phyloP scores from a whole-genome alignment of 2,797 vertebrate genomes.

The Gambelia wislizenii region DNA sequence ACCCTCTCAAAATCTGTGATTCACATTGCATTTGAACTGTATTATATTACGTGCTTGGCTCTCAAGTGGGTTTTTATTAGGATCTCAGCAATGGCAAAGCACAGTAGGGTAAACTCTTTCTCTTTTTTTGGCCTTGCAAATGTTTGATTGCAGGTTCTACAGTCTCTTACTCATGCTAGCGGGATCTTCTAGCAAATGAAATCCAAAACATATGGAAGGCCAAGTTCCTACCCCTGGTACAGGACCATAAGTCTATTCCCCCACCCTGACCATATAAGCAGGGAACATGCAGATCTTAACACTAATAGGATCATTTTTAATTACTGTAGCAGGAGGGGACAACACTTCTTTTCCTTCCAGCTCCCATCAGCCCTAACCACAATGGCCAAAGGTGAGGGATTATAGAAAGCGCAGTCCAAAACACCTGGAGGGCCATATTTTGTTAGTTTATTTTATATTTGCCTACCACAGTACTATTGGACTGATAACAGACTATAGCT shows the following conservation, averaged over 20 bases:
- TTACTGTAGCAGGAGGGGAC: background rate
- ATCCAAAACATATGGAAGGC: background rate
- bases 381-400: too few relatives aligned
- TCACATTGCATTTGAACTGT: background rate
- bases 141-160: background rate
- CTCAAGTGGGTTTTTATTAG: background rate
- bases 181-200: background rate
- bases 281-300: too few relatives aligned
- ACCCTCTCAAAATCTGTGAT: background rate
- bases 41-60: background rate
- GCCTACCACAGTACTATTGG: too few relatives aligned
- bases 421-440: too few relatives aligned
- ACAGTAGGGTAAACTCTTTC: too few relatives aligned
- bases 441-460: too few relatives aligned
- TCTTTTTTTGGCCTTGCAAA: too few relatives aligned
- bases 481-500: too few relatives aligned
- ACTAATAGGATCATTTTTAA: background rate
- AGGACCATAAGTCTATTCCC: background rate
- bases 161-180: background rate
- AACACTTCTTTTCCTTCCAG: background rate
- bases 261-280: background rate
- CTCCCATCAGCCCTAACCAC: too few relatives aligned
- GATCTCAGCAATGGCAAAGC: too few relatives aligned
- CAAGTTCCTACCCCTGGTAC: too few relatives aligned
- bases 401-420: too few relatives aligned